A percentile compares a stretch with the other conserved stretches of the same genome.
phyloP scores from a whole-genome alignment of 2,888 invertebrate genomes.

The Lochmaea crataegi region DNA sequence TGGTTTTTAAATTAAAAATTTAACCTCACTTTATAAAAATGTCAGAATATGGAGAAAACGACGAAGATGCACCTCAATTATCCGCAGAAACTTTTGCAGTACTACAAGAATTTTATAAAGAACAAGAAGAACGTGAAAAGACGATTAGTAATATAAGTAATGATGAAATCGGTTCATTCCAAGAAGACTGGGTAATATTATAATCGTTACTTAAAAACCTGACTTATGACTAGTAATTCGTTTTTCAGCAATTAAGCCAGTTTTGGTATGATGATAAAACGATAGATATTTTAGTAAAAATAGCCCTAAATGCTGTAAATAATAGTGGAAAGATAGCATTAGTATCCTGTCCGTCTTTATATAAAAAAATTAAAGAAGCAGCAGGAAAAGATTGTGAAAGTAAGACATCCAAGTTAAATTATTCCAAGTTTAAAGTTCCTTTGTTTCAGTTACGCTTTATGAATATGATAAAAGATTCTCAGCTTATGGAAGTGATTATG shows the following conservation, averaged over 20 bases:
- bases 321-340: conserved; percentile 78
- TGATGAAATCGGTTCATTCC: conserved; percentile 70
- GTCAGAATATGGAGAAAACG: conserved; percentile 49
- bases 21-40: conserved; percentile 28
- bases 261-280: conserved; percentile 96
- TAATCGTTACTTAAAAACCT: conserved; percentile 8
- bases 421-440: conserved; percentile 3
- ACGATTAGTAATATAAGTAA: conserved; percentile 61
- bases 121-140: conserved; percentile 74
- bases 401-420: conserved; percentile 31
- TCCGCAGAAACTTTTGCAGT: conserved; percentile 79
- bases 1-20: neutral
- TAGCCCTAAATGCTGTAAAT: conserved; percentile 70
- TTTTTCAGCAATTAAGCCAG: conserved; percentile 92
- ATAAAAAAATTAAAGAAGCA: conserved; percentile 72
- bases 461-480: conserved; percentile 90
- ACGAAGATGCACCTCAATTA: conserved; percentile 74
- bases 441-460: conserved; percentile 59
- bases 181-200: conserved; percentile 83
- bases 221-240: neutral
- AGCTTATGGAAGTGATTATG: conserved; percentile 80
- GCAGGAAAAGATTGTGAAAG: conserved; percentile 54
- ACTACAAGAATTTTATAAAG: conserved; percentile 80
- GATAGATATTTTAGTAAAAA: conserved; percentile 75
- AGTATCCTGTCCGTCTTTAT: conserved; percentile 90